Evolutionary conservation across 2,888 invertebrate genomes (phyloP), one percentile per base, ranked within the genome.

Genomic region (Molorchus minor): DNA sequence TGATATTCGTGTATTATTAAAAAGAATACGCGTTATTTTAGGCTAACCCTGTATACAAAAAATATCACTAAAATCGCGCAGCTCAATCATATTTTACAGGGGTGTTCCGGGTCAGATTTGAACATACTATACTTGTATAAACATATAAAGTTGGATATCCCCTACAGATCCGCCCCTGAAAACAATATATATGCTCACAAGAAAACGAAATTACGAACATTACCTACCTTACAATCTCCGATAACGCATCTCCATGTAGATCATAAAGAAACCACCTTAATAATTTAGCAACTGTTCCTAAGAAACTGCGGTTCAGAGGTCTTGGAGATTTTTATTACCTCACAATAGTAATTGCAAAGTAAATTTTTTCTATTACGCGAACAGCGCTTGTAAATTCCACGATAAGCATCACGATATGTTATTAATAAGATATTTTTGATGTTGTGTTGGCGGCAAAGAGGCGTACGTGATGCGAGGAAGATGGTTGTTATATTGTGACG

Each of bases 401-500:
- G 68, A 68, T 68, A 68, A 58, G 47, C 35, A 68, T 67, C 67
- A 54, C 61, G 59, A 61, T 62, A 61, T 58, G 59, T 68, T 68
- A 68, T 68, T 68, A 68, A 68, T 65, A 62, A 51, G 55, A 47
- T 20, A 51, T 59, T 55, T 59, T 49, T 43, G 44, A 49, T 55
- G 20, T 35, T 55, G 54, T 51, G 51, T 44, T 17, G 59, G 59
- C 59, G 51, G 54, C 49, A 47, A 47, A 45, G 45, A 58, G 47
- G 21, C 49, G 49, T 59, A 59, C 59, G 59, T 55, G 59, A 49
- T 55, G 54, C 19, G 36, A 41, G 38, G 54, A 47, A 58, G 44
- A 16, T 16, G 19, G 51, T 29, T 19, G 30, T n/a, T 51, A 52
- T 19, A 8, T 19, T 51, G 49, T 52, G 58, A n/a, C n/a, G n/a